Evolutionary conservation across 2,113 vertebrate species (phyloP), one percentile per base, ranked within the genome.

Genomic region (Donacobius atricapilla): DNA sequence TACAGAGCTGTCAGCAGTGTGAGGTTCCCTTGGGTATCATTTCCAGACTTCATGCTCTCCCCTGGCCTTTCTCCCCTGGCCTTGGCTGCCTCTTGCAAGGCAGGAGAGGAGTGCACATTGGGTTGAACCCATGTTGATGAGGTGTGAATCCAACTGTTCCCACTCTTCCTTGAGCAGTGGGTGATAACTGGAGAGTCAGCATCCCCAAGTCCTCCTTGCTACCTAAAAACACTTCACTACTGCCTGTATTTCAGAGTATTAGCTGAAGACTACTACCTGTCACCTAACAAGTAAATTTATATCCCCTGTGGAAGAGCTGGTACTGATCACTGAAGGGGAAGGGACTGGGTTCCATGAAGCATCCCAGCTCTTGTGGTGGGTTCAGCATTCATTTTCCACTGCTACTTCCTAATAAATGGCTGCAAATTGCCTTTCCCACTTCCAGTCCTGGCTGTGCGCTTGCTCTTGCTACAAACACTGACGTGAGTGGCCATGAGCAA

Each of bases 1-100:
- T 23, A 42, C 1, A 2, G 6, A 60, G 47, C 42, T 47, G 4
- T 48, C 61, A 79, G 70, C 57, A 66, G 39, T 1, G 0, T 4
- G 5, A 35, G 20, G 23, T 58, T 75, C 53, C 68, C 56, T 58
- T 44, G 15, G 8, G 11, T 20, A 4, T 66, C 0, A 0, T 45
- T 94, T 66, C 70, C 7, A 5, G 11, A 23, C 33, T 57, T 79
- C 86, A 22, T 6, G 0, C 16, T 75, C 22, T 54, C 24, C 11
- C 30, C 7, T 53, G 63, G 6, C 20, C 39, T 54, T 93, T 63
- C 15, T 51, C 12, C 13, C 40, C 44, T 80, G 68, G 44, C 69
- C 18, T 58, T 14, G 15, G 15, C 42, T 91, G 45, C n/a, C 53
- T 87, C 70, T 58, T 73, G 56, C 40, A 73, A 53, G 35, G 47